Evolutionary conservation across 2,888 invertebrate genomes (phyloP).

Genomic region (Chaetogeoica ovagalla): DNA sequence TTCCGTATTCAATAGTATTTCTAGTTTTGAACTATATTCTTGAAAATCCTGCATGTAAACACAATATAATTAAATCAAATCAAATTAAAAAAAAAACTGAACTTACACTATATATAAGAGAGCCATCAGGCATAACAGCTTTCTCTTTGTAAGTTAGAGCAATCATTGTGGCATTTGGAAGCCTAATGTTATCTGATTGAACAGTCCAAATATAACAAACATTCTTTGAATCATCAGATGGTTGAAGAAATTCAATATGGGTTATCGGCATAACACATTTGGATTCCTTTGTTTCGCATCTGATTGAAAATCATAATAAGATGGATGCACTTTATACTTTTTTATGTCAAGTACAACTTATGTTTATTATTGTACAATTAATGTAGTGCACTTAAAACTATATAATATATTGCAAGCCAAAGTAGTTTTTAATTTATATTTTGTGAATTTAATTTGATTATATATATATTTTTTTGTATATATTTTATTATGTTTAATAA

Average conservation of each 20-base stretch:
- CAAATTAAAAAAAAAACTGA: neutral
- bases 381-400: no score
- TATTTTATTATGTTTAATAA: no score
- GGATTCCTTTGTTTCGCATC: slow-evolving; percentile 26
- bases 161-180: slow-evolving; percentile 72
- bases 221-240: slow-evolving; percentile 89
- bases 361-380: neutral
- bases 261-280: slow-evolving; percentile 59
- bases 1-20: slow-evolving; percentile 40
- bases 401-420: no score
- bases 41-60: neutral
- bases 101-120: slow-evolving; percentile 20
- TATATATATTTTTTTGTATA: no score
- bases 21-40: slow-evolving; percentile 32
- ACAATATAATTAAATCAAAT: neutral
- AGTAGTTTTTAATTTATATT: no score
- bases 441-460: no score
- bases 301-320: neutral
- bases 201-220: slow-evolving; percentile 87
- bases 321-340: neutral
- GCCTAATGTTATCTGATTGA: slow-evolving; percentile 59
- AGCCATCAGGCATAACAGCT: slow-evolving; percentile 15
- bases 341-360: neutral
- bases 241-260: slow-evolving; percentile 70
- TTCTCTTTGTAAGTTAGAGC: slow-evolving; percentile 62